Evolutionary conservation across 2,797 vertebrate genomes (phyloP), one percentile per base, ranked within the genome.

Genomic region (Lepidocolaptes lacrymiger): DNA sequence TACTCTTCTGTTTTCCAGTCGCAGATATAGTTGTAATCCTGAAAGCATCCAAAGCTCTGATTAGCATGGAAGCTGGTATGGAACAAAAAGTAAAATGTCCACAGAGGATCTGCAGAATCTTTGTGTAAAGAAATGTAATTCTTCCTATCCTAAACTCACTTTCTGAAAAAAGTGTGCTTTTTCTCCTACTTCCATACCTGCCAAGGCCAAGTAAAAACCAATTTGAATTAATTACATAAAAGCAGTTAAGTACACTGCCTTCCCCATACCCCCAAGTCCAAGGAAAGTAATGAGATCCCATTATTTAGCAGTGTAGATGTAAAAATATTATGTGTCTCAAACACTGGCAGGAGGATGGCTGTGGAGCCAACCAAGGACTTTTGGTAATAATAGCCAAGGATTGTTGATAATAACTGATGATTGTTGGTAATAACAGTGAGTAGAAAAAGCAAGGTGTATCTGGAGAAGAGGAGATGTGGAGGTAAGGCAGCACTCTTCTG

Each of bases 261-360:
- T 14, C 6, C 28, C 51, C 49, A 21, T 20, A 44, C 7, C 21
- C 16, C 0, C 14, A 72, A 75, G 55, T 74, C 51, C 19, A 48
- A 63, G 24, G 27, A 69, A 85, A 75, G 24, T 56, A 78, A 46
- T 49, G 77, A 91, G 49, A 78, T 34, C 15, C 12, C 27, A 36
- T 59, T 82, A 74, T 39, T 83, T 44, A 76, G 36, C 36, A 88
- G 19, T 43, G 28, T 44, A 58, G 46, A 58, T 11, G 6, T 37
- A 63, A 92, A 90, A 72, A 43, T 26, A 56, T 54, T 28, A 30
- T 4, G 11, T 73, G 14, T 41, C 43, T 37, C 74, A 41, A 41
- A 36, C 17, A n/a, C 18, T 0, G 0, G 26, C 7, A 62, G 49
- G 16, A 21, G n/a, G 23, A 37, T 30, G 39, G 46, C 14, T 41